Evolutionary conservation across 2,797 vertebrate species (phyloP).

Genomic region (Petrocephalus sullivani): DNA sequence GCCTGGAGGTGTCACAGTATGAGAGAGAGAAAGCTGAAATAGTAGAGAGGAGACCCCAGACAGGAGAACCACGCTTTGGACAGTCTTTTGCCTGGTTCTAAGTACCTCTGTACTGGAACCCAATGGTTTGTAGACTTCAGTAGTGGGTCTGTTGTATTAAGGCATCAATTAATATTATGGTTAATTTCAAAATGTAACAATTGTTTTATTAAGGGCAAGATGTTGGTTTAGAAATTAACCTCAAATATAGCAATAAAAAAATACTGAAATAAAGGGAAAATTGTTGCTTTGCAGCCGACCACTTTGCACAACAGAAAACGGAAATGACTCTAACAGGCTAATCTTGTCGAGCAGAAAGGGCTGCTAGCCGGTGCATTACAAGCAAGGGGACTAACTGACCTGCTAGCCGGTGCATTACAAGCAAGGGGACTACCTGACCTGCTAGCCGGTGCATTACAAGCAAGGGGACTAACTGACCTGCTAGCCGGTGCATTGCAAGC

Average conservation of each 20-base stretch:
- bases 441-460: too few relatives aligned
- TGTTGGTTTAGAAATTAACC: not conserved
- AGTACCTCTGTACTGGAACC: not conserved
- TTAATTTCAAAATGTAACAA: not conserved
- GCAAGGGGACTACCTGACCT: too few relatives aligned
- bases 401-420: not conserved
- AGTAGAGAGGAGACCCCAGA: not conserved
- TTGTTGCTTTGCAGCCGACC: not conserved
- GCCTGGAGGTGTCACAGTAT: not conserved
- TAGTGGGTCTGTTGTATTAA: constrained; percentile 20
- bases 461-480: too few relatives aligned
- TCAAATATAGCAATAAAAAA: not conserved
- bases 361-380: not conserved
- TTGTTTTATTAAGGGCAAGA: not conserved
- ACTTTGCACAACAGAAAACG: not conserved
- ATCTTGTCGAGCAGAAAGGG: not conserved
- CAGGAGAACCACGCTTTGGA: not conserved
- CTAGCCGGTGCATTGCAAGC: too few relatives aligned
- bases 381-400: not conserved
- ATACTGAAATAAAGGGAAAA: not conserved
- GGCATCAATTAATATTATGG: not conserved
- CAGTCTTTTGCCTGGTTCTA: not conserved
- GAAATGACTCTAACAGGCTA: not conserved
- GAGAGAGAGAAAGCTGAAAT: not conserved
- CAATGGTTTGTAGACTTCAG: not conserved